Conservation (phyloP, 2,113 vertebrate genomes). For the Erinaceus europaeus region DNA sequence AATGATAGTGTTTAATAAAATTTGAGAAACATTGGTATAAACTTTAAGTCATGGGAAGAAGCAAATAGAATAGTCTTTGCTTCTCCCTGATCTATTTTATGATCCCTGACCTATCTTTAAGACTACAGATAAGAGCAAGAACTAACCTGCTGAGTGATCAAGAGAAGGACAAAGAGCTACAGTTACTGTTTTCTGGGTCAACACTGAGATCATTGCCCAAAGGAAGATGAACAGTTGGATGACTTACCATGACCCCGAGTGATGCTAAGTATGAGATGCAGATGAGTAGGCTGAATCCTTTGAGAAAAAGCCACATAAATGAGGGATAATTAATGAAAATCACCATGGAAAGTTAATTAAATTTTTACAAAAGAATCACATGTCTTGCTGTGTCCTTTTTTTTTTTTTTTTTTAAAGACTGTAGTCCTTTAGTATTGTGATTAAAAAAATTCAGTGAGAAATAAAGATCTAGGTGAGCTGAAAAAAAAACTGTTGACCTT, state of each 20-base stretch:
- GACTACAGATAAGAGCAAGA: neutral
- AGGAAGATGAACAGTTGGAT: slow-evolving; percentile 37
- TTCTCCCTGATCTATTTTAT: neutral
- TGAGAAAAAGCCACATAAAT: neutral
- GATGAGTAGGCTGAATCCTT: neutral
- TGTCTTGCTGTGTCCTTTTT: neutral
- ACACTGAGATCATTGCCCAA: slow-evolving; percentile 56
- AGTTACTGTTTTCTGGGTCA: slow-evolving; percentile 32
- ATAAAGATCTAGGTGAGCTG: neutral
- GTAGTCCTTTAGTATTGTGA: neutral
- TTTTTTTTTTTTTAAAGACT: too few species aligned
- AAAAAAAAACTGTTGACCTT: neutral
- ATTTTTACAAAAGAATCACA: neutral
- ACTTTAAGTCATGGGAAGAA: neutral
- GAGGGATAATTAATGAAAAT: neutral
- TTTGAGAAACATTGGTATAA: neutral
- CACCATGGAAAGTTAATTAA: neutral
- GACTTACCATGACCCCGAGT: neutral
- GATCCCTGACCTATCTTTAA: neutral
- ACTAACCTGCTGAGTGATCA: neutral
- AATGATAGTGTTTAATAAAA: neutral
- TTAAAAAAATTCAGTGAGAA: neutral
- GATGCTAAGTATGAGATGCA: neutral
- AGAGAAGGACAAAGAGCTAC: neutral
- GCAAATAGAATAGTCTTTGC: neutral